Conservation (phyloP, 2,888 invertebrate genomes). For the Phragmatobia fuliginosa region DNA sequence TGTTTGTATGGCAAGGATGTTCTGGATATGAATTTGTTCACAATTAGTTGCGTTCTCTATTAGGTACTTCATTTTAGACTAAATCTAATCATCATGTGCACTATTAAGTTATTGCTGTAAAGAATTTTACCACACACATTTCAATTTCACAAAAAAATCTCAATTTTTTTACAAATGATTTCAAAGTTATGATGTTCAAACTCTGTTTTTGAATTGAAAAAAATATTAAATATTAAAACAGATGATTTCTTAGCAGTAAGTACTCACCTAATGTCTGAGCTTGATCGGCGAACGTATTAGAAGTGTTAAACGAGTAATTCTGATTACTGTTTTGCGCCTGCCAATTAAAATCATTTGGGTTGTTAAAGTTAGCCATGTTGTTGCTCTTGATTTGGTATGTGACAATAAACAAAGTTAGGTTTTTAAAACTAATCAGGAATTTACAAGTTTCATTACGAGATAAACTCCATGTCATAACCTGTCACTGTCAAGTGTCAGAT, state of each 20-base stretch:
- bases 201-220: not conserved
- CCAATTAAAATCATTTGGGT: constrained; percentile 80
- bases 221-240: not conserved
- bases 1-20: no score
- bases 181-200: not conserved
- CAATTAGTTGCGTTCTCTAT: no score
- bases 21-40: no score
- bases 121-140: not conserved
- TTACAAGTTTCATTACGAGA: constrained; percentile 22
- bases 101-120: not conserved
- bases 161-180: not conserved
- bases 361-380: constrained; percentile 75
- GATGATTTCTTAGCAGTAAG: not conserved
- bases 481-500: constrained; percentile 28
- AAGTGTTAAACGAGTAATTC: constrained; percentile 82
- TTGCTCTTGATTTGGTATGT: constrained; percentile 11
- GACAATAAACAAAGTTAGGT: constrained; percentile 15
- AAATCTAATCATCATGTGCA: not conserved
- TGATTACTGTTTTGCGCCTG: constrained; percentile 75
- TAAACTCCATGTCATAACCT: constrained; percentile 45
- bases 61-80: not conserved
- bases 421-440: not conserved
- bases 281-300: constrained; percentile 81
- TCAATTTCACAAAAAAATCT: no score
- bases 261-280: constrained; percentile 76